Percentiles rank a stretch among this genome's conserved stretches.
phyloP scores from a whole-genome alignment of 2,113 vertebrate genomes.

The Dendrocopos noguchii region DNA sequence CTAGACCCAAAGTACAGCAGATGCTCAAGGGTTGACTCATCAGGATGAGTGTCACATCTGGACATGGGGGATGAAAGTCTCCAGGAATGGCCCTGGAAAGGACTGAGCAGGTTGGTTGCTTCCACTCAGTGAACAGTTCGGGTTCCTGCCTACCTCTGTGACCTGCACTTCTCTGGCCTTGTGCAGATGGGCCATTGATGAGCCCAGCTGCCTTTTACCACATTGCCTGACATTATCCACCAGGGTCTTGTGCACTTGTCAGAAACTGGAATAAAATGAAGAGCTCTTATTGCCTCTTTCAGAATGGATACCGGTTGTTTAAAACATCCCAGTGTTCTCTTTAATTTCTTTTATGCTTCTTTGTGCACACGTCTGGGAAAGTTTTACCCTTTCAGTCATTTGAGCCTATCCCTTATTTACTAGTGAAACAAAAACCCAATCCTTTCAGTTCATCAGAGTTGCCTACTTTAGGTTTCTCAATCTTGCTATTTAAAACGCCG shows the following conservation, averaged over 20 bases:
- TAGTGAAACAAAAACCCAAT: background rate
- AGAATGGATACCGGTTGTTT: background rate
- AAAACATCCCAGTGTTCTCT: background rate
- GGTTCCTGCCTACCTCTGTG: background rate
- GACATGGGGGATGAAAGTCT: background rate
- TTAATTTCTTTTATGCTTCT: background rate
- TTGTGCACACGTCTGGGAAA: background rate
- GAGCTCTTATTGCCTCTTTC: background rate
- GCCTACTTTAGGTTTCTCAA: background rate
- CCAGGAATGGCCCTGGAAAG: background rate
- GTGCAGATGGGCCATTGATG: background rate
- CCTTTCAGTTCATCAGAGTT: background rate
- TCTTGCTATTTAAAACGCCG: background rate
- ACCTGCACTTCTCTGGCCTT: background rate
- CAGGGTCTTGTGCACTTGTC: background rate
- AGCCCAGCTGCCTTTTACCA: background rate
- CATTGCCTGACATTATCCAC: background rate
- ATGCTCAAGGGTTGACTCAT: background rate
- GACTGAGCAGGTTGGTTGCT: background rate
- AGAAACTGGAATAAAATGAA: background rate
- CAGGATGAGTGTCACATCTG: background rate
- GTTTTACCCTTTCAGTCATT: background rate
- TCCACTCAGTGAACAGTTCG: background rate
- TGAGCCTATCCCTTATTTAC: background rate
- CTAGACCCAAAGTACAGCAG: background rate